Conservation (phyloP, 2,888 invertebrate genomes). For the Apodemia duryi region DNA sequence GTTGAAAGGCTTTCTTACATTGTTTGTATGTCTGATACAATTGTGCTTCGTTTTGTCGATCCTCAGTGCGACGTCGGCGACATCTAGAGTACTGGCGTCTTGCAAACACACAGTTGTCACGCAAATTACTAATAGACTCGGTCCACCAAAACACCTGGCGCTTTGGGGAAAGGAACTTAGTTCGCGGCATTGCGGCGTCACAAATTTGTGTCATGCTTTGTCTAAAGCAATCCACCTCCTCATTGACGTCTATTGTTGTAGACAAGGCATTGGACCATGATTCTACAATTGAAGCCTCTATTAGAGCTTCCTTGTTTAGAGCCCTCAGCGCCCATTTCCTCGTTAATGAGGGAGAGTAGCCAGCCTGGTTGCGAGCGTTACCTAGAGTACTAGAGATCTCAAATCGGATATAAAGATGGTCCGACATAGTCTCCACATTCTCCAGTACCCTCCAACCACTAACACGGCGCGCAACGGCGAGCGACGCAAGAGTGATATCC, state of each 20-base stretch:
- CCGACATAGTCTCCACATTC: not conserved
- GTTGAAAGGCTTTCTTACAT: not conserved
- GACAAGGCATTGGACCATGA: not conserved
- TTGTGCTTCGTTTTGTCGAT: too few species aligned
- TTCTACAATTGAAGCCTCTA: conserved; percentile 14
- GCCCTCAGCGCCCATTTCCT: not conserved
- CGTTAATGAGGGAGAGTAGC: not conserved
- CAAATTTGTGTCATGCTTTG: not conserved
- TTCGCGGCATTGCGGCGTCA: too few species aligned
- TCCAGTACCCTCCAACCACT: not conserved
- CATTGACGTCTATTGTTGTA: not conserved
- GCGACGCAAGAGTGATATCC: not conserved
- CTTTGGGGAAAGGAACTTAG: too few species aligned
- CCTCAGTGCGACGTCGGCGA: too few species aligned
- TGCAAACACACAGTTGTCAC: too few species aligned
- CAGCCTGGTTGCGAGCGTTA: not conserved
- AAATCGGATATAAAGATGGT: not conserved
- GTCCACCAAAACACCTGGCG: too few species aligned
- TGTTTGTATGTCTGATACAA: too few species aligned
- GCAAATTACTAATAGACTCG: too few species aligned
- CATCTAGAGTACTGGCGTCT: too few species aligned
- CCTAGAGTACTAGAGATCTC: not conserved
- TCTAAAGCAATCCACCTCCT: not conserved
- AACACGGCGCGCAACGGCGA: not conserved
- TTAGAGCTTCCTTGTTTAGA: not conserved